These are phyloP conservation scores for Caenorhabditis elegans DNA, from an alignment of 1,140 invertebrate species.

Conservation along the genomic window WBcel235 BX284602.5:487001-487500, in stretches of 20 bases:
- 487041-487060: constrained; percentile 37
- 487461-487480: too few relatives aligned
- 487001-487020: not conserved
- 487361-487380: too few relatives aligned
- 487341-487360: too few relatives aligned
- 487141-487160: constrained; percentile 97
- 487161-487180: constrained; percentile 90
- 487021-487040: constrained; percentile 20
- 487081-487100: constrained; percentile 80
- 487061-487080: constrained; percentile 84
- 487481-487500: too few relatives aligned
- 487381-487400: too few relatives aligned
- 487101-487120: constrained; percentile 68
- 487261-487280: constrained; percentile 81
- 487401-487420: too few relatives aligned
- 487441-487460: too few relatives aligned
- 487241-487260: constrained; percentile 81
- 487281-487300: constrained; percentile 75
- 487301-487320: too few relatives aligned
- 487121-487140: constrained; percentile 91
- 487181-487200: constrained; percentile 86
- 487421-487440: too few relatives aligned
- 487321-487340: too few relatives aligned
- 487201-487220: constrained; percentile 97
- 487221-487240: constrained; percentile 83